Evolutionary conservation across 2,888 invertebrate species (phyloP), one percentile per base, ranked within the genome.

Genomic region (Chironomus riparius): DNA sequence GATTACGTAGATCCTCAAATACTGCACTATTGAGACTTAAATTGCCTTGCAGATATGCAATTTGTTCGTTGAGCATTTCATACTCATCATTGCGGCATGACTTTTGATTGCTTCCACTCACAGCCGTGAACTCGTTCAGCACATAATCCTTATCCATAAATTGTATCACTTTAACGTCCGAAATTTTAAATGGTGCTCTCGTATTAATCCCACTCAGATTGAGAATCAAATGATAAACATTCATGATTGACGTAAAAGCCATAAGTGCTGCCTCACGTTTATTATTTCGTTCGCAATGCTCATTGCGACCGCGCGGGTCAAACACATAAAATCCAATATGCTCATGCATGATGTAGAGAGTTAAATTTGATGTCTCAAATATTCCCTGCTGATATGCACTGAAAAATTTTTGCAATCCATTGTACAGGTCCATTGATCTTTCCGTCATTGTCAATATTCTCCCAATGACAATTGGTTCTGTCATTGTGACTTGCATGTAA

Each of bases 271-370:
- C 86, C 50, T 83, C 85, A 0, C 90, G 90, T 2, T 80, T 78
- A 18, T 77, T 76, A 75, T 83, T 80, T 0, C 82, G 80, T 56
- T 79, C 78, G 21, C 81, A 81, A 21, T 79, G 12, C 28, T 80
- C 79, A 38, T 79, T 78, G 4, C 84, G 79, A 0, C 83, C 83
- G 77, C 82, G 87, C 0, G 89, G 87, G 81, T 90, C 90, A 79
- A 90, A 90, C 78, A 91, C 85, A 77, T 88, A 89, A 80, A 83
- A 90, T 13, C 80, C 79, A 77, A 86, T 85, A 70, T 87, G 84
- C 70, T 84, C 86, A 78, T 87, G 88, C 89, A 88, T 88, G 78
- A 88, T 85, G 0, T 86, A 85, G 13, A 88, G 80, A 80, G 86
- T 86, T 7, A 81, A 74, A n/a, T 81, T 80, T 18, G 81, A 79